Evolutionary conservation across 2,797 vertebrate species (phyloP).

Genomic region (Labeo calbasu): DNA sequence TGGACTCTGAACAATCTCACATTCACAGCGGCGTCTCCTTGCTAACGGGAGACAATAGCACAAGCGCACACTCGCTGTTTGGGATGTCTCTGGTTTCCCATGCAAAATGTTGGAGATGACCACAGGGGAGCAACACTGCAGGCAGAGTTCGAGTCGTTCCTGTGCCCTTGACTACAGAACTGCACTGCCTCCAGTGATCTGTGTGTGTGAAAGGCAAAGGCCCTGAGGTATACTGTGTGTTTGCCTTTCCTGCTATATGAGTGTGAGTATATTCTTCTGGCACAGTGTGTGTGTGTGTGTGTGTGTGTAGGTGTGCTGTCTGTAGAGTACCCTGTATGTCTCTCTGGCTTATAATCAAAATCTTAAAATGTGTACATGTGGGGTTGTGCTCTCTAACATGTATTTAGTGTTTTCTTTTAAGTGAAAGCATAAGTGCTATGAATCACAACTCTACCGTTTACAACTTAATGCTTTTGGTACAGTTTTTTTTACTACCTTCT

Average conservation of each 20-base stretch:
- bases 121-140: constrained; percentile 36
- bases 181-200: constrained; percentile 48
- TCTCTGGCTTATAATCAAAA: constrained; percentile 40
- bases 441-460: not conserved
- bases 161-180: constrained; percentile 76
- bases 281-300: constrained; percentile 33
- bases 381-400: not conserved
- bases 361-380: not conserved
- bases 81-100: constrained; percentile 50
- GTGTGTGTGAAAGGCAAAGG: constrained; percentile 38
- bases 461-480: not conserved
- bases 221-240: constrained; percentile 43
- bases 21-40: constrained; percentile 42
- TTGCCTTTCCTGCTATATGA: constrained; percentile 33
- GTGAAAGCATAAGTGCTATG: not conserved
- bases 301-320: constrained; percentile 44
- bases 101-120: constrained; percentile 56
- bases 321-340: constrained; percentile 18
- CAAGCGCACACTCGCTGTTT: not conserved
- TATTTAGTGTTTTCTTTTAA: not conserved
- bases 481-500: not conserved
- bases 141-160: constrained; percentile 69
- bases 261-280: constrained; percentile 27
- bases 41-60: constrained; percentile 34
- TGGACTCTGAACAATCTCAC: constrained; percentile 23